Evolutionary conservation across 2,797 vertebrate genomes (phyloP), one percentile per base, ranked within the genome.

Genomic region (Sebastes jordani): DNA sequence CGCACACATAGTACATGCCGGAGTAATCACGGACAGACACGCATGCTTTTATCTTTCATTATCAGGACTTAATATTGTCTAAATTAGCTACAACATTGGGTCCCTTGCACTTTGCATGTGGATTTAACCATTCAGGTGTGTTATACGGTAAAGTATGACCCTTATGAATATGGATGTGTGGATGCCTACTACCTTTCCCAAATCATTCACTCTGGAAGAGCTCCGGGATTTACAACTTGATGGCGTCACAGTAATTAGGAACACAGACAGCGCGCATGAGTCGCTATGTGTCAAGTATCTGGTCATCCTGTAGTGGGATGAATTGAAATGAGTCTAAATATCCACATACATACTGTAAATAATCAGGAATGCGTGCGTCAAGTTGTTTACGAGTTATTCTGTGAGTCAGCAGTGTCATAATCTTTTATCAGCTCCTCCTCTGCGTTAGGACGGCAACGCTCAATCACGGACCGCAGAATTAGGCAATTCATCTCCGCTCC

Each of bases 381-480:
- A 81, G 82, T 65, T 89, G 86, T 91, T 89, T 81, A 91, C 86
- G 58, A 42, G 46, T 75, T 71, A 34, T 78, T 80, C 42, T 32
- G 59, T 92, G 89, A 93, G 88, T 92, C 91, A 93, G 85, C 76
- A 80, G 52, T 16, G 80, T 85, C 83, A 69, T 76, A 85, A 91
- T 91, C 84, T 82, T 86, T 58, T 56, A 82, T 88, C 88, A 78
- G 71, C 85, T 89, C 85, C 80, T 89, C 87, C 84, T 89, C 65
- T 7, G 75, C 27, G 29, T 83, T 61, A 4, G 42, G 74, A 86
- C 36, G 54, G 61, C 54, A 49, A 66, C 38, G 23, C 58, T 86
- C 74, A 59, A 78, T 85, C 71, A 11, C 34, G 7, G 69, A 76
- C 73, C 65, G 27, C 79, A 86, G 66, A 74, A 72, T 90, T 88